These are phyloP conservation scores for Australoheros scitulus DNA, from an alignment of 2,113 vertebrate genomes.

Conservation along the genomic window DNA sequence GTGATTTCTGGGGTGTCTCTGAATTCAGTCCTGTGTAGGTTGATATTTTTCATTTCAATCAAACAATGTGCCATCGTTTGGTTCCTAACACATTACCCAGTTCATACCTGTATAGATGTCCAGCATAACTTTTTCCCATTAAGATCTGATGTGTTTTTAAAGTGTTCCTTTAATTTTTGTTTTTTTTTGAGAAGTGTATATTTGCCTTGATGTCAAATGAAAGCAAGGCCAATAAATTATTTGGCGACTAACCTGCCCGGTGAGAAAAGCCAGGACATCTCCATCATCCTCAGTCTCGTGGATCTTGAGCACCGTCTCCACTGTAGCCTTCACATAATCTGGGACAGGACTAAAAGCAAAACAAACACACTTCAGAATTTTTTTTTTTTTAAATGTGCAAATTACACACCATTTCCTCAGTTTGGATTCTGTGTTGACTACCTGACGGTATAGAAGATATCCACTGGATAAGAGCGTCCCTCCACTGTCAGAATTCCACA, in stretches of 20 bases:
- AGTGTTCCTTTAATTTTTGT: no score
- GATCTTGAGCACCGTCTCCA: conserved; percentile 97
- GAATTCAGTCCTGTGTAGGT: no score
- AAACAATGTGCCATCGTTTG: no score
- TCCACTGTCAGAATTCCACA: conserved; percentile 95
- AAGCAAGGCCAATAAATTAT: neutral
- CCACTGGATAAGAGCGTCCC: conserved; percentile 94
- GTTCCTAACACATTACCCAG: no score
- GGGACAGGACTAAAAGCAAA: conserved; percentile 88
- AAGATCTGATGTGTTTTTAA: no score
- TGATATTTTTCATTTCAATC: no score
- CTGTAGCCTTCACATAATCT: conserved; percentile 96
- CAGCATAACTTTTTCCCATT: no score
- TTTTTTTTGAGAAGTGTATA: no score
- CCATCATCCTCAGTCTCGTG: conserved; percentile 95
- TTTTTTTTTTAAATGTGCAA: neutral
- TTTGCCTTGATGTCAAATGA: neutral
- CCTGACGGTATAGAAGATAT: conserved; percentile 97
- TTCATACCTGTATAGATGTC: no score
- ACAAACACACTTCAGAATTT: neutral
- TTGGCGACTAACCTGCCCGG: conserved; percentile 87
- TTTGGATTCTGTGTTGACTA: conserved; percentile 50
- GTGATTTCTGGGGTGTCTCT: no score
- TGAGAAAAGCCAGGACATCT: conserved; percentile 94
- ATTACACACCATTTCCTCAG: neutral